Percentiles rank a stretch among this genome's conserved stretches.
Evolutionary conservation across 2,888 invertebrate species (phyloP).

Genomic region (Poecilus cupreus): DNA sequence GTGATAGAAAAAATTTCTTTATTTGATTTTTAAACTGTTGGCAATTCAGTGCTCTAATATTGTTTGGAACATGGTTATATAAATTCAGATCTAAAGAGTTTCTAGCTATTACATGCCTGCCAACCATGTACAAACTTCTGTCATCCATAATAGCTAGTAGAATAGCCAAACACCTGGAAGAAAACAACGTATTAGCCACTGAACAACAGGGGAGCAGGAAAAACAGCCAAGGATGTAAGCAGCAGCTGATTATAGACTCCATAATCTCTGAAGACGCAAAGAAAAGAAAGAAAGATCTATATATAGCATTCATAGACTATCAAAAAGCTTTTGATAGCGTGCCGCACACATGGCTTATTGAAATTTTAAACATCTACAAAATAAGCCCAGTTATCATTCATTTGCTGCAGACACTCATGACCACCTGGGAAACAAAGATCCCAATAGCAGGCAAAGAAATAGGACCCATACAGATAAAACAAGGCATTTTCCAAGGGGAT

Average conservation of each 20-base stretch:
- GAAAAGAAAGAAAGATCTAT: not conserved
- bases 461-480: not conserved
- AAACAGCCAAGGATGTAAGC: constrained; percentile 16
- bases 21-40: too few species aligned
- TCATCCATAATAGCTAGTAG: not conserved
- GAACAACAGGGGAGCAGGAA: constrained; percentile 8
- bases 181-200: not conserved
- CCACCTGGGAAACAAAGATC: not conserved
- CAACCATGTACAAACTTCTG: constrained; percentile 19
- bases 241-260: constrained; percentile 7
- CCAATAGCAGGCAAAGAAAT: not conserved
- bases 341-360: not conserved
- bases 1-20: too few species aligned
- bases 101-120: constrained; percentile 43
- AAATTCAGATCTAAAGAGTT: too few species aligned
- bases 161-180: constrained; percentile 17
- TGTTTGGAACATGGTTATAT: too few species aligned
- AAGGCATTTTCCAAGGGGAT: constrained; percentile 36
- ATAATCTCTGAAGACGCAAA: not conserved
- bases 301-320: not conserved
- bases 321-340: constrained; percentile 9
- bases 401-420: not conserved
- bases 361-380: not conserved
- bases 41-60: too few species aligned
- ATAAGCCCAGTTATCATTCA: not conserved